Evolutionary conservation across 2,113 vertebrate genomes (phyloP).

Genomic region (Nipponia nippon): DNA sequence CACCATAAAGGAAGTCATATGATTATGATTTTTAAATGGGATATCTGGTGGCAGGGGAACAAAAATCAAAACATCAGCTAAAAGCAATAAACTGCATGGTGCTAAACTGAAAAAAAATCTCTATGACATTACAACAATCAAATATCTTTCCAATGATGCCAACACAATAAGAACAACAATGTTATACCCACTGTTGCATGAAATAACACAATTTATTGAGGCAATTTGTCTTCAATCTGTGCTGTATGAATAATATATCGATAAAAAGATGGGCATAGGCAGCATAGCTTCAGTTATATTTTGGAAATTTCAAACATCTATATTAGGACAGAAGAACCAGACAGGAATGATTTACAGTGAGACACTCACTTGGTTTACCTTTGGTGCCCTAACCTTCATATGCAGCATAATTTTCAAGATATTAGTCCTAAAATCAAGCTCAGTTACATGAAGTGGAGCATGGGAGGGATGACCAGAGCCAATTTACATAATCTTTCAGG

Average conservation of each 20-base stretch:
- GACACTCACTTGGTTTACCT: neutral
- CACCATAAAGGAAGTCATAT: neutral
- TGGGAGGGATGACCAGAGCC: neutral
- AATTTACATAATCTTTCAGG: neutral
- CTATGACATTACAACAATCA: neutral
- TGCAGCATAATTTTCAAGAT: neutral
- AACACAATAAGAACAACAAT: neutral
- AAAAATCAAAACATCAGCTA: neutral
- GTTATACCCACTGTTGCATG: neutral
- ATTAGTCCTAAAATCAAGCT: neutral
- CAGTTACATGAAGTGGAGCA: neutral
- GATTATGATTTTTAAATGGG: slow-evolving; percentile 8
- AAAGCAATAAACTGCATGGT: neutral
- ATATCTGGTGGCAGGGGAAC: neutral
- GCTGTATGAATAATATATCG: slow-evolving; percentile 8
- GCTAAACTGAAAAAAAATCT: neutral
- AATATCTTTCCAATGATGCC: neutral
- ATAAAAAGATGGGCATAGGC: neutral
- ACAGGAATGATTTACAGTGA: neutral
- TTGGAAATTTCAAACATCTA: neutral
- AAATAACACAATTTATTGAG: slow-evolving; percentile 40
- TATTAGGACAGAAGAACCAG: neutral
- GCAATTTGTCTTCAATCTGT: slow-evolving; percentile 26
- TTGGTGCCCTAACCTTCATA: neutral
- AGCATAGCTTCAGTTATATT: neutral